Evolutionary conservation across 92 coral and sea anemone species (phyloP), one percentile per base, ranked within the genome.

Genomic region (Desmophyllum pertusum): DNA sequence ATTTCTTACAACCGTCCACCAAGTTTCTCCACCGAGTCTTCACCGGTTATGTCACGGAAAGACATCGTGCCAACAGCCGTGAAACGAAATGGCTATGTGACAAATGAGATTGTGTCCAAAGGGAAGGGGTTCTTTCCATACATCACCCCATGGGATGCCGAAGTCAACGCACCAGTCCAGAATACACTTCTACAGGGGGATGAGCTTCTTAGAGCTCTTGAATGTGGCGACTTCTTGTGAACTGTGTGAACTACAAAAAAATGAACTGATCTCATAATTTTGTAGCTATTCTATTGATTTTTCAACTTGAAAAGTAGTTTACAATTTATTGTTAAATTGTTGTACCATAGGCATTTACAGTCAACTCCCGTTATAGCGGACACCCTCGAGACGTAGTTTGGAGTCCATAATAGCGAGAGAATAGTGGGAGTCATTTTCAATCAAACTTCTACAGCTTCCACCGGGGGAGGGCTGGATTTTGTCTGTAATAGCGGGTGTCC

Each of bases 111-210:
- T 6, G 61, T 84, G 69, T 85, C 90, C 73, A 86, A 71, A 37
- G 94, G 86, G 36, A 90, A 85, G 36, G 91, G 59, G 1, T 72
- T 45, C 48, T 83, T 96, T 77, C 98, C 99, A 7, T 74, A 68
- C 55, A 79, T 96, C 51, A 89, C 93, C n/a, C 84, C 85, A 31
- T 65, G 79, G 43, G 99, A 96, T 7, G 93, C 96, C 18, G 99
- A 96, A 50, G 93, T 96, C 64, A 96, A 90, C 77, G 94, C 98
- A 4, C 99, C 99, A 1, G 94, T 96, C 0, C 92, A 84, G 78
- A 79, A 95, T 0, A 80, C 90, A 21, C 93, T 96, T 23, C 87
- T 96, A 10, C 98, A 96, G 69, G 99, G 99, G 0, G 90, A 91
- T 7, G 99, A 96, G 21, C 93, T 96, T 11, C 83, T 95, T 40